A percentile compares a stretch with the other conserved stretches of the same genome.
Conservation (phyloP, 2,113 vertebrate species). For the Xiphophorus maculatus region DNA sequence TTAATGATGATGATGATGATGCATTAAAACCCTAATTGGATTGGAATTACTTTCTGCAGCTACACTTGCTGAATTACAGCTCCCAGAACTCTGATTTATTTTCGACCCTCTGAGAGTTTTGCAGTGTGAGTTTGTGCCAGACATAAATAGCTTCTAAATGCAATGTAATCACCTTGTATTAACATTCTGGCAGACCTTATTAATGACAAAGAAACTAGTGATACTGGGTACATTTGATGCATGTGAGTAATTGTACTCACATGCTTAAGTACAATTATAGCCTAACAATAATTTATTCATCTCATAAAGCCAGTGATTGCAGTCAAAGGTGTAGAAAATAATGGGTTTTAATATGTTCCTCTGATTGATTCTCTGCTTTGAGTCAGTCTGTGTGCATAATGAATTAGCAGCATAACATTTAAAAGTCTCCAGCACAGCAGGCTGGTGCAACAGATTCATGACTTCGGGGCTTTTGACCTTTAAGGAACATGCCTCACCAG, state of each 20-base stretch:
- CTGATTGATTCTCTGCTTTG: neutral
- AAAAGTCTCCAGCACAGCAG: constrained; percentile 17
- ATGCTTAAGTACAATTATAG: constrained; percentile 12
- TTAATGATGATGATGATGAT: neutral
- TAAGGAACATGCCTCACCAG: constrained; percentile 12
- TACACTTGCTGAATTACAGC: neutral
- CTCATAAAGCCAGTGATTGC: constrained; percentile 14
- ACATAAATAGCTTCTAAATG: constrained; percentile 31
- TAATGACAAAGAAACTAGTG: constrained; percentile 18
- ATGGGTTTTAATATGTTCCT: neutral
- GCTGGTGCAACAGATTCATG: constrained; percentile 18
- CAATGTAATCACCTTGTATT: constrained; percentile 18
- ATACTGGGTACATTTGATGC: constrained; percentile 1
- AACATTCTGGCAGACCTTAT: constrained; percentile 11
- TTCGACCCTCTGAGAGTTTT: neutral
- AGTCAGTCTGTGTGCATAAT: constrained; percentile 1
- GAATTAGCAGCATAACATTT: constrained; percentile 20
- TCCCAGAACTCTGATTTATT: constrained; percentile 21
- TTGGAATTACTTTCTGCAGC: neutral
- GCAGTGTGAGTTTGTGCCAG: constrained; percentile 3
- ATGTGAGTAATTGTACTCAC: too few species aligned
- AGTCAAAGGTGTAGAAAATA: constrained; percentile 40
- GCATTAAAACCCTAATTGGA: neutral
- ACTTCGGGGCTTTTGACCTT: constrained; percentile 23
- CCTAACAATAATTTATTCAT: constrained; percentile 15